These are phyloP conservation scores for Virgularia gustaviana DNA, from an alignment of 92 coral and sea anemone genomes.

Conservation along the genomic window DNA sequence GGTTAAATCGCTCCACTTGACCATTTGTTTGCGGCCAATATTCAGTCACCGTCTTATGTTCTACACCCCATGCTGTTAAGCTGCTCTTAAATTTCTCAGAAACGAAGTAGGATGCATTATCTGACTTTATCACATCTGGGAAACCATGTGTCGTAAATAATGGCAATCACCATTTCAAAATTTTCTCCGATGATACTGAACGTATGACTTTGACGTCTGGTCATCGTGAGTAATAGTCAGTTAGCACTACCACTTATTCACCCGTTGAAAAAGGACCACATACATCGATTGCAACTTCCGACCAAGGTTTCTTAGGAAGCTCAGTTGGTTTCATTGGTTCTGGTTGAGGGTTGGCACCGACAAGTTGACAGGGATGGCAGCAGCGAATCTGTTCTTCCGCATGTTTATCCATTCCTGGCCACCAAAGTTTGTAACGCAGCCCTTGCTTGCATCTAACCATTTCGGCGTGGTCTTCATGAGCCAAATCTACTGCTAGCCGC, in stretches of 20 bases:
- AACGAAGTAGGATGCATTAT: conserved; percentile 40
- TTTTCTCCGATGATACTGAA: neutral
- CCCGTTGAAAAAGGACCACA: conserved; percentile 64
- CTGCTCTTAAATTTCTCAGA: conserved; percentile 20
- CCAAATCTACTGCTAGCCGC: conserved; percentile 30
- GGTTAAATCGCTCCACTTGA: conserved; percentile 50
- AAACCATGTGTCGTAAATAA: conserved; percentile 24
- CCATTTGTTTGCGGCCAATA: conserved; percentile 62
- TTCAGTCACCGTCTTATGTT: conserved; percentile 20
- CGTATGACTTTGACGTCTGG: conserved; percentile 24
- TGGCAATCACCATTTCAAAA: neutral
- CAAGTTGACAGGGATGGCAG: conserved; percentile 42
- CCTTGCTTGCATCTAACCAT: conserved; percentile 49
- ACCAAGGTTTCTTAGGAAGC: conserved; percentile 13
- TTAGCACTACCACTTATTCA: conserved; percentile 46
- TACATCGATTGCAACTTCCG: conserved; percentile 49
- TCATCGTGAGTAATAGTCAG: conserved; percentile 38
- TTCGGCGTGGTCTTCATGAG: conserved; percentile 55
- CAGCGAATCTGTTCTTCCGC: conserved; percentile 23
- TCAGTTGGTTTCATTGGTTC: conserved; percentile 5
- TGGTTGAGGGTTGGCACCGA: conserved; percentile 11
- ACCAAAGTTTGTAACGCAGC: conserved; percentile 45
- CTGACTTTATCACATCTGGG: conserved; percentile 19
- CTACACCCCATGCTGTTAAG: conserved; percentile 29
- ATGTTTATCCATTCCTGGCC: conserved; percentile 49